Evolutionary conservation across 2,888 invertebrate genomes (phyloP).

Genomic region (Oxyteleia sp.): DNA sequence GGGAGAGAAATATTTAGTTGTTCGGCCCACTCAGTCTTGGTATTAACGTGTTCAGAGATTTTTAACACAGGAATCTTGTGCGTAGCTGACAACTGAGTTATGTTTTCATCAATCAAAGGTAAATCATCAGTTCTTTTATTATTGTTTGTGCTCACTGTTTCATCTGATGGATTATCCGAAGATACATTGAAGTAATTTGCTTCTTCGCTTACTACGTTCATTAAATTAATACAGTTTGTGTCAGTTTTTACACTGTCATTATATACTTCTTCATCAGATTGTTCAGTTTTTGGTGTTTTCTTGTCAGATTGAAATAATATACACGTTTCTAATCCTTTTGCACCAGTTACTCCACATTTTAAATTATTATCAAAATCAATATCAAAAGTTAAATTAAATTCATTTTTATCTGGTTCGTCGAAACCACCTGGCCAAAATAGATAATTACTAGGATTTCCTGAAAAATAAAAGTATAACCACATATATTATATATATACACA

Average conservation of each 20-base stretch:
- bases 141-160: conserved; percentile 74
- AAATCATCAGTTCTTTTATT: conserved; percentile 30
- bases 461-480: conserved; percentile 13
- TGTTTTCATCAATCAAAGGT: conserved; percentile 80
- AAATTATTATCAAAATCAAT: conserved; percentile 85
- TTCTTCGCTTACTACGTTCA: conserved; percentile 78
- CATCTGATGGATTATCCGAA: conserved; percentile 6
- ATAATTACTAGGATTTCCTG: conserved; percentile 91
- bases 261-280: conserved; percentile 44
- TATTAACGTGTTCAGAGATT: conserved; percentile 89
- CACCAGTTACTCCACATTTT: conserved; percentile 81
- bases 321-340: conserved; percentile 83
- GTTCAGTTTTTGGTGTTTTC: conserved; percentile 79
- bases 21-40: conserved; percentile 95
- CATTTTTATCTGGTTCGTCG: conserved; percentile 88
- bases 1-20: conserved; percentile 94
- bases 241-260: conserved; percentile 55
- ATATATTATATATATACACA: conserved; percentile 29
- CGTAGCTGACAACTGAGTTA: conserved; percentile 83
- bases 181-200: conserved; percentile 88
- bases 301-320: conserved; percentile 84
- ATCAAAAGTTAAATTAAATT: conserved; percentile 67
- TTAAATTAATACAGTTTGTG: conserved; percentile 18
- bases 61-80: conserved; percentile 90
- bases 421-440: conserved; percentile 97